Evolutionary conservation across 2,113 vertebrate species (phyloP).

Genomic region (Condylura cristata): DNA sequence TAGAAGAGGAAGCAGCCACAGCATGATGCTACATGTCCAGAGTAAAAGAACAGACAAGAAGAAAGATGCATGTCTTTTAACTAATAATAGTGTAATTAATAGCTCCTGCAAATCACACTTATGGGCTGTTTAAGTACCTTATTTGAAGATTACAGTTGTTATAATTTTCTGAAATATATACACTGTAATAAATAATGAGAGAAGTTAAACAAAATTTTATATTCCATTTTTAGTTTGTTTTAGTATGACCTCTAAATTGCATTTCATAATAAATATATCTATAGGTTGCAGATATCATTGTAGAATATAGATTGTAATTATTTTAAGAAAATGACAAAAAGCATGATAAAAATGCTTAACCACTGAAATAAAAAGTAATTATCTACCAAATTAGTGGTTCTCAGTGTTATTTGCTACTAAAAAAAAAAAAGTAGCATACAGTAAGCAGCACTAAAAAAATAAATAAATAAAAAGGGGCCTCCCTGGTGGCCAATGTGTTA

Average conservation of each 20-base stretch:
- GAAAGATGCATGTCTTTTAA: not conserved
- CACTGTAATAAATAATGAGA: not conserved
- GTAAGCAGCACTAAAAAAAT: not conserved
- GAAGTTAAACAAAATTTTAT: not conserved
- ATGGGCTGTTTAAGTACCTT: slow-evolving; percentile 1
- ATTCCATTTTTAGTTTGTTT: not conserved
- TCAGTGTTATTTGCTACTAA: not conserved
- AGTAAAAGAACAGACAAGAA: not conserved
- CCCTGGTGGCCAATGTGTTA: too few relatives aligned
- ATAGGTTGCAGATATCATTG: not conserved
- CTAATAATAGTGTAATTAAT: not conserved
- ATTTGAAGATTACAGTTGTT: not conserved
- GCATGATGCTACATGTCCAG: not conserved
- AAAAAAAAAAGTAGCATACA: not conserved
- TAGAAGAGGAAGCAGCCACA: not conserved
- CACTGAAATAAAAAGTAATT: not conserved
- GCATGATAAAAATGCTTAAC: not conserved
- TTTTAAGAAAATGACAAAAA: not conserved
- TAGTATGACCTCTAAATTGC: not conserved
- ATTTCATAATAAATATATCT: not conserved
- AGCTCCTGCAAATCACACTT: not conserved
- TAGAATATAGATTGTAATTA: not conserved
- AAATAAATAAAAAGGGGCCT: too few relatives aligned
- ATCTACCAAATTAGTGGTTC: not conserved
- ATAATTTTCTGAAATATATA: slow-evolving; percentile 23